Base-by-base conservation (phyloP, 1,140 invertebrate species). In the Brachionus asplanchnoidis region DNA sequence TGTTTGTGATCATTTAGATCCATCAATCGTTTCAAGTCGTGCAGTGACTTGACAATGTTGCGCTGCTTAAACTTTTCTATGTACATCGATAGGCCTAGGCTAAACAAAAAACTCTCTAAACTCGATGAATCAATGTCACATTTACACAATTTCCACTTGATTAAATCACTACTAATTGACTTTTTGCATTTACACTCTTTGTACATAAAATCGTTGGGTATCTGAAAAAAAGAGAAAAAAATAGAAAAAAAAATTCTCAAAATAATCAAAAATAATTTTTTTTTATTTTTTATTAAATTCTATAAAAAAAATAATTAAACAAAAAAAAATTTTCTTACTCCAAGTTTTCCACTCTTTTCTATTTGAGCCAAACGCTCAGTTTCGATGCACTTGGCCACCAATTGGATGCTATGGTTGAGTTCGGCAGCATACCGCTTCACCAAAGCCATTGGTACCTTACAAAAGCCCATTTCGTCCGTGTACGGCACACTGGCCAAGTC, bases 351-450 rank as follows among this genome's bases (percentile, higher is more conserved):
- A 26, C 66, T 56, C 11, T 80, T 53, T 60, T 86, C 80, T 0
- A 87, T 50, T 14, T 78, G 40, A 23, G 44, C 36, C 11, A 87
- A 68, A 73, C 87, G 84, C 42, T 86, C 85, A 17, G 86, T 23
- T 77, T 91, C 90, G 26, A 91, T 46, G 12, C 88, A 87, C 28
- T 88, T 86, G 5, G 89, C 88, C n/a, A 90, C 87, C 84, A 87
- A 88, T 36, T 86, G 86, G 32, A 89, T 85, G 65, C 90, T 89
- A 53, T 88, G 87, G 78, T 88, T 86, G 23, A 90, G 86, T 85
- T 91, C 90, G 66, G 90, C 89, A 0, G 89, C 87, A 85, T 91
- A 91, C 26, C 90, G 86, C 85, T 90, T 89, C 6, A 91, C 88
- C 77, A 91, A 80, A 14, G 89, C 87, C 5, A 89, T 87, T 32